Conservation (phyloP, 2,113 vertebrate genomes). For the Mohoua ochrocephala region DNA sequence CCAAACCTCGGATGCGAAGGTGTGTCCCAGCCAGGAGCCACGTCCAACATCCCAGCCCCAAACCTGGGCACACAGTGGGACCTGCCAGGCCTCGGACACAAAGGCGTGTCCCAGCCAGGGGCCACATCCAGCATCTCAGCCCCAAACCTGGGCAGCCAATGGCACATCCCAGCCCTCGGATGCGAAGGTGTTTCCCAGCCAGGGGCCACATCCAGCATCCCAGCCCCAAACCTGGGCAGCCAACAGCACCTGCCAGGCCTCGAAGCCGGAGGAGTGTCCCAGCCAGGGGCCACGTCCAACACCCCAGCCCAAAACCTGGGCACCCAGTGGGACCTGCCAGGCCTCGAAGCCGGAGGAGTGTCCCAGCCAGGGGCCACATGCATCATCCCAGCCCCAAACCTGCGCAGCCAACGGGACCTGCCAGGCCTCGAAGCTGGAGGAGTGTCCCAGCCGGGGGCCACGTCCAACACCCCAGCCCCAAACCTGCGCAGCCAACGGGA, state of each 20-base stretch:
- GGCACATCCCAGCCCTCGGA: rapidly evolving
- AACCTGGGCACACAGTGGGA: rapidly evolving
- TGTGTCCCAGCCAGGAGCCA: rapidly evolving
- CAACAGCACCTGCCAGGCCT: neutral
- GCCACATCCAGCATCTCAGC: neutral
- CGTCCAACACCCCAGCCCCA: neutral
- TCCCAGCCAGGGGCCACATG: neutral
- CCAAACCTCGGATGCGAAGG: rapidly evolving
- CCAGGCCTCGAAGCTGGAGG: too few relatives aligned
- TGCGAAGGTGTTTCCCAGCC: rapidly evolving
- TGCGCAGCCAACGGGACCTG: too few relatives aligned
- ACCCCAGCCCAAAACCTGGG: neutral
- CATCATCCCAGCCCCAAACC: too few relatives aligned
- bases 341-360: rapidly evolving
- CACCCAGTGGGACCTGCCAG: neutral
- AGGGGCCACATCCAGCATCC: neutral
- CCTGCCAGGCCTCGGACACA: rapidly evolving
- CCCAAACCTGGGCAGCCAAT: neutral
- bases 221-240: neutral
- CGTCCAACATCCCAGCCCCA: neutral
- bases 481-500: neutral
- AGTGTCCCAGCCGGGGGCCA: too few relatives aligned
- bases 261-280: neutral
- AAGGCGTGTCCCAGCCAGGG: rapidly evolving
- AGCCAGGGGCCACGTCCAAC: neutral